phyloP scores from a whole-genome alignment of 2,113 vertebrate genomes.

The Bettongia penicillata region DNA sequence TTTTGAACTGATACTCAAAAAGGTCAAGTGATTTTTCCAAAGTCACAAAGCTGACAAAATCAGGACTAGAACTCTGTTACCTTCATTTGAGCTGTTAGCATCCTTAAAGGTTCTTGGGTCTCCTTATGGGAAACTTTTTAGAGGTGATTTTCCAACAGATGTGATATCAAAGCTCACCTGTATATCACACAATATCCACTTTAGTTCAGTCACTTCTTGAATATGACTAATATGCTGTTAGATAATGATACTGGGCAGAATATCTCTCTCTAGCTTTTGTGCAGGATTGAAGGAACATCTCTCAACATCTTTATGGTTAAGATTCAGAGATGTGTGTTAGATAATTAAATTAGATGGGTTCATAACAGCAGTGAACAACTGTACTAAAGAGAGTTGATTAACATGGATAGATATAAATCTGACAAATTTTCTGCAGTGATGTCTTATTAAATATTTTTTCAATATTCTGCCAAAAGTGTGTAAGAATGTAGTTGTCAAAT shows the following conservation, averaged over 20 bases:
- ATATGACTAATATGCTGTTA: background rate
- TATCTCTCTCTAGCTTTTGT: background rate
- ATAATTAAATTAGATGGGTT: background rate
- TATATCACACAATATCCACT: background rate
- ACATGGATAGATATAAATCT: background rate
- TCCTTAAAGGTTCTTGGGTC: background rate
- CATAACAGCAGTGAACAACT: background rate
- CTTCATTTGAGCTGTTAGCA: background rate
- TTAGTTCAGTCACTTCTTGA: background rate
- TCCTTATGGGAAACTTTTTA: background rate
- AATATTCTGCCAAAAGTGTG: background rate
- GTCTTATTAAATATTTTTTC: background rate
- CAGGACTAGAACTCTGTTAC: background rate
- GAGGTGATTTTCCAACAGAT: background rate
- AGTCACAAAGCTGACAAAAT: background rate
- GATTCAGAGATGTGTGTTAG: background rate
- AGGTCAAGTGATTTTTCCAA: background rate
- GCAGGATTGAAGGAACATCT: background rate
- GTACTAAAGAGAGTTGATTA: background rate
- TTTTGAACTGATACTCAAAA: background rate
- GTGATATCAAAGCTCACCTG: background rate
- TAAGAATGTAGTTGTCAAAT: background rate
- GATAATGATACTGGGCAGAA: background rate
- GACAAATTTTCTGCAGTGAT: background rate
- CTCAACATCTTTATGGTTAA: background rate